Evolutionary conservation across 2,113 vertebrate genomes (phyloP).

Genomic region (human (Homo sapiens)): GRCh38 chr14:90554501-90555000

Average conservation of each 20-base stretch:
- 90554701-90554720: not conserved
- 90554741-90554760: too few species aligned
- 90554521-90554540: rapidly evolving
- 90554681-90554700: not conserved
- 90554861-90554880: not conserved
- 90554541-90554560: not conserved
- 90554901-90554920: not conserved
- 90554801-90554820: rapidly evolving
- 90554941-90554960: not conserved
- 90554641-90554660: not conserved
- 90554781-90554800: not conserved
- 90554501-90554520: rapidly evolving
- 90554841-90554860: not conserved
- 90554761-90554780: not conserved
- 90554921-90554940: not conserved
- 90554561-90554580: not conserved
- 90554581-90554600: not conserved
- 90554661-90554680: not conserved
- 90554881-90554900: not conserved
- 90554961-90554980: rapidly evolving
- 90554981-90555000: not conserved
- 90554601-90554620: not conserved
- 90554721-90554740: not conserved
- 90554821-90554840: not conserved
- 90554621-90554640: not conserved